These are phyloP conservation scores for Novumbra hubbsi DNA, from an alignment of 2,797 vertebrate species.

Conservation along the genomic window DNA sequence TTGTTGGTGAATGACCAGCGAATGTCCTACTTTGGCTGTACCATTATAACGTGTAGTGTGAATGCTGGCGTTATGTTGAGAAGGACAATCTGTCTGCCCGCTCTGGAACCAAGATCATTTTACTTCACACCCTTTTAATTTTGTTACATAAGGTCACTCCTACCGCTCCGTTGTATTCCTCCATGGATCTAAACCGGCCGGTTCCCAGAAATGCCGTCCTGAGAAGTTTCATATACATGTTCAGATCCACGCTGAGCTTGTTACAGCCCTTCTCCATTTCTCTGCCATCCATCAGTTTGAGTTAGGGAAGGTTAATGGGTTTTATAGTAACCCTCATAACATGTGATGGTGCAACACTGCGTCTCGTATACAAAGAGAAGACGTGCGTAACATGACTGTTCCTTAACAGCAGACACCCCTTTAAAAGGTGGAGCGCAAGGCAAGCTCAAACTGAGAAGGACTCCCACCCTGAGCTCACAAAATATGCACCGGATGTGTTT, in stretches of 20 bases:
- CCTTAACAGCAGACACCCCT: slow-evolving; percentile 3
- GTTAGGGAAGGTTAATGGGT: slow-evolving; percentile 47
- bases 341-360: slow-evolving; percentile 62
- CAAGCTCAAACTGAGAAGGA: not conserved
- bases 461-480: not conserved
- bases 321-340: slow-evolving; percentile 56
- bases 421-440: not conserved
- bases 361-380: slow-evolving; percentile 44
- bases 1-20: not conserved
- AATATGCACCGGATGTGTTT: not conserved
- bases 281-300: slow-evolving; percentile 15
- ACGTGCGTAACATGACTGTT: slow-evolving; percentile 38
- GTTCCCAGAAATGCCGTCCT: not conserved
- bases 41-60: not conserved
- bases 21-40: not conserved
- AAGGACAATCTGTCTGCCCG: slow-evolving; percentile 15
- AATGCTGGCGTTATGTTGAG: not conserved
- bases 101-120: slow-evolving; percentile 45
- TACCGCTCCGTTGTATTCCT: slow-evolving; percentile 26
- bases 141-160: slow-evolving; percentile 9
- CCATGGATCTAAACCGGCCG: slow-evolving; percentile 5
- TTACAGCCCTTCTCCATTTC: slow-evolving; percentile 22
- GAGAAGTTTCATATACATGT: not conserved
- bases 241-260: slow-evolving; percentile 17
- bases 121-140: slow-evolving; percentile 34